Percentiles rank a stretch among this genome's conserved stretches.
These are phyloP conservation scores for Agrypnia vestita DNA, from an alignment of 1,140 invertebrate genomes.

Conservation along the genomic window DNA sequence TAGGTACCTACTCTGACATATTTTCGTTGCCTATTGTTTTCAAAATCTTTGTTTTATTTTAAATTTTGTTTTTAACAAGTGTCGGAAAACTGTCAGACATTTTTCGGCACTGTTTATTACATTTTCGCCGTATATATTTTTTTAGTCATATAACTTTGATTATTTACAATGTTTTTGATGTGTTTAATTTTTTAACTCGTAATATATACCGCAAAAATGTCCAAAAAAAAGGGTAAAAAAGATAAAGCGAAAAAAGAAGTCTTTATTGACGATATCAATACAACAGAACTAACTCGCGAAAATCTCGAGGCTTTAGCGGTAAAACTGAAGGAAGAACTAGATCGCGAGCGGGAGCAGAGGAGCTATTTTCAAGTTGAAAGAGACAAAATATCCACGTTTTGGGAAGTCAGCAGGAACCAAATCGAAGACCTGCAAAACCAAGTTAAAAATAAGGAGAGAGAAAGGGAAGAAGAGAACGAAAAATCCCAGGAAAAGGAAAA, in stretches of 20 bases:
- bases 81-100: too few relatives aligned
- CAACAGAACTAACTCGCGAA: slow-evolving; percentile 95
- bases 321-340: slow-evolving; percentile 91
- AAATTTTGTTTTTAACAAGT: too few relatives aligned
- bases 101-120: background rate
- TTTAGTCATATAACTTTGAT: background rate
- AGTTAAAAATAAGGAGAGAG: slow-evolving; percentile 48
- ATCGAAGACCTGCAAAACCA: slow-evolving; percentile 64
- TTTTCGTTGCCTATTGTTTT: too few relatives aligned
- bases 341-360: slow-evolving; percentile 93
- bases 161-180: background rate
- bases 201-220: too few relatives aligned
- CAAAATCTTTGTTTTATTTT: too few relatives aligned
- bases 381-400: slow-evolving; percentile 94
- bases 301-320: slow-evolving; percentile 91
- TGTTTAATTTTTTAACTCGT: background rate
- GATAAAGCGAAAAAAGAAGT: slow-evolving; percentile 15
- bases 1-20: too few relatives aligned
- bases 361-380: slow-evolving; percentile 96
- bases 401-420: slow-evolving; percentile 89
- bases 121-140: background rate
- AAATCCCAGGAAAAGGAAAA: slow-evolving; percentile 66
- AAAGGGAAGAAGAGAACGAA: slow-evolving; percentile 52
- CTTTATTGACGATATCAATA: slow-evolving; percentile 79
- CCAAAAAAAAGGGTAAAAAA: slow-evolving; percentile 17